These are phyloP conservation scores for Agrotis segetum DNA, from an alignment of 2,888 invertebrate genomes.

Conservation along the genomic window DNA sequence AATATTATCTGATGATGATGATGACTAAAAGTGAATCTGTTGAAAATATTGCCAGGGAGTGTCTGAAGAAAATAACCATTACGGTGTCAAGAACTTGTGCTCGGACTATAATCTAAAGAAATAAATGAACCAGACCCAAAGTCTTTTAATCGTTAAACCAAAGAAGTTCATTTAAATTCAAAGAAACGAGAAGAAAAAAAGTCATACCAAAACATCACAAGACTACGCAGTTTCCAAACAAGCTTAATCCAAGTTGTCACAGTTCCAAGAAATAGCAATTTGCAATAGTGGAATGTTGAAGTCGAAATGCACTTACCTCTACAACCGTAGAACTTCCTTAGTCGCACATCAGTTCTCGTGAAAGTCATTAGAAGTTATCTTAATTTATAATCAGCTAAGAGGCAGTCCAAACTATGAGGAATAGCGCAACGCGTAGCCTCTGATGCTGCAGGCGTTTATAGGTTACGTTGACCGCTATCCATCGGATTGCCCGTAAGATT, in stretches of 20 bases:
- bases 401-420: too few species aligned
- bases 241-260: conserved; percentile 11
- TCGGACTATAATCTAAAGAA: too few species aligned
- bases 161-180: conserved; percentile 1
- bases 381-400: conserved; percentile 4
- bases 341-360: neutral
- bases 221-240: conserved; percentile 18
- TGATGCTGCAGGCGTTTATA: too few species aligned
- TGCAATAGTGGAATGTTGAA: conserved; percentile 11
- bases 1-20: too few species aligned
- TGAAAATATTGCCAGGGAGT: too few species aligned
- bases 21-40: too few species aligned
- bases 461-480: too few species aligned
- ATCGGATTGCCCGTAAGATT: too few species aligned
- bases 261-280: neutral
- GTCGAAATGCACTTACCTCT: neutral
- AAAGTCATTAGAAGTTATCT: conserved; percentile 20
- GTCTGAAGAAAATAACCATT: too few species aligned
- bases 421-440: too few species aligned
- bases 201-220: too few species aligned
- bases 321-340: neutral
- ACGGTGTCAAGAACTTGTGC: neutral
- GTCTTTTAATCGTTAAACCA: neutral
- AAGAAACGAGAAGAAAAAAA: too few species aligned
- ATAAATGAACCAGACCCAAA: neutral